Evolutionary conservation across 2,888 invertebrate genomes (phyloP).

Genomic region (Gymnosoma rotundatum): DNA sequence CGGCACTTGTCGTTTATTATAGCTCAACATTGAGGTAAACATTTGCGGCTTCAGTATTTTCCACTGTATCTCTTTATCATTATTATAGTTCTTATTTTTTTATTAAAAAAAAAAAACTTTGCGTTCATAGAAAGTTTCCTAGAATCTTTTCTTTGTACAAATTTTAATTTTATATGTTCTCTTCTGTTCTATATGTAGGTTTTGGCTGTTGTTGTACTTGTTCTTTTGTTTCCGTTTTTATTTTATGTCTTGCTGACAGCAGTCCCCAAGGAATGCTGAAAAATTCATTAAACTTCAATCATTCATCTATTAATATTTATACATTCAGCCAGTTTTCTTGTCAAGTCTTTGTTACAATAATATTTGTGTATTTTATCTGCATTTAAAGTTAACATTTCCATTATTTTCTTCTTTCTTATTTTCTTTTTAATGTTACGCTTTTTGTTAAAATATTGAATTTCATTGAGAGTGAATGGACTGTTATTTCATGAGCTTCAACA

Average conservation of each 20-base stretch:
- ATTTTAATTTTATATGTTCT: constrained; percentile 17
- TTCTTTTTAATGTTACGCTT: constrained; percentile 39
- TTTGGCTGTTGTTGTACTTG: not conserved
- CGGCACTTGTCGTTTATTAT: constrained; percentile 66
- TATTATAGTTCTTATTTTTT: constrained; percentile 45
- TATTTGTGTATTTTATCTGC: constrained; percentile 27
- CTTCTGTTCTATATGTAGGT: constrained; percentile 7
- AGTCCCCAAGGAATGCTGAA: constrained; percentile 68
- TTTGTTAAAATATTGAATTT: constrained; percentile 50
- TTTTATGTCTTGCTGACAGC: constrained; percentile 64
- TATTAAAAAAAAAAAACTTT: constrained; percentile 1
- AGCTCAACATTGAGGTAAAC: constrained; percentile 70
- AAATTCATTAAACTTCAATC: constrained; percentile 69
- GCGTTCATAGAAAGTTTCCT: constrained; percentile 18
- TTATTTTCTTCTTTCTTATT: constrained; percentile 40
- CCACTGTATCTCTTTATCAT: constrained; percentile 52
- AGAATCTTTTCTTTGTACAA: constrained; percentile 31
- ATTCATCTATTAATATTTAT: constrained; percentile 43
- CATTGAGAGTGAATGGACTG: constrained; percentile 10
- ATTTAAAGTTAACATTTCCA: constrained; percentile 47
- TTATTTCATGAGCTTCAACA: constrained; percentile 3
- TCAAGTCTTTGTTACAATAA: constrained; percentile 38
- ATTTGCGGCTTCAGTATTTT: constrained; percentile 70
- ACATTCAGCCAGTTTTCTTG: constrained; percentile 24
- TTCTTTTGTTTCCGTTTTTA: constrained; percentile 47